phyloP scores from a whole-genome alignment of 1,140 invertebrate genomes.

The Brevipalpus yothersi region DNA sequence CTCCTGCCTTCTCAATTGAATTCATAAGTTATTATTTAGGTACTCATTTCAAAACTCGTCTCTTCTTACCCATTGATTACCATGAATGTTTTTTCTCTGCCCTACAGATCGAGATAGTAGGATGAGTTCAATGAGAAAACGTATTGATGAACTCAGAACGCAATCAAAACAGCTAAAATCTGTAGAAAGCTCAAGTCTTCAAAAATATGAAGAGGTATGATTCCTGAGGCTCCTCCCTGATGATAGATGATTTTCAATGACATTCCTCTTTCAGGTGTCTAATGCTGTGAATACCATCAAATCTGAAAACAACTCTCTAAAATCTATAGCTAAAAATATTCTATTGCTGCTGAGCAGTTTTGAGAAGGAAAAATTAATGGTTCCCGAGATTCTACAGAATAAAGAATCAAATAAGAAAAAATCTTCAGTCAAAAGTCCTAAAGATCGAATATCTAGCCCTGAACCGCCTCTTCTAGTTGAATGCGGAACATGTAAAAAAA shows the following conservation, averaged over 20 bases:
- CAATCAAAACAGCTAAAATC: slow-evolving; percentile 42
- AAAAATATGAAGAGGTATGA: slow-evolving; percentile 44
- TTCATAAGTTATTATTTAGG: slow-evolving; percentile 84
- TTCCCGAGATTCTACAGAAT: background rate
- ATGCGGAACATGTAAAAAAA: slow-evolving; percentile 11
- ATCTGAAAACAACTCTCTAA: background rate
- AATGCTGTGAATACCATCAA: background rate
- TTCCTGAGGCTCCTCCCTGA: too few relatives aligned
- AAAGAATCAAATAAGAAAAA: slow-evolving; percentile 5
- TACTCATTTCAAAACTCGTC: background rate
- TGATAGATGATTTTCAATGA: background rate
- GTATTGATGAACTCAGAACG: slow-evolving; percentile 42
- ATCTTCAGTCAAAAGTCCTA: background rate
- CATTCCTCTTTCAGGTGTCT: background rate
- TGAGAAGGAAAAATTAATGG: background rate
- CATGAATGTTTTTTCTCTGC: background rate
- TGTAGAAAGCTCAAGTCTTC: slow-evolving; percentile 41
- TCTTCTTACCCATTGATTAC: too few relatives aligned
- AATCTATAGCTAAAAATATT: background rate
- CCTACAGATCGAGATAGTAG: slow-evolving; percentile 21
- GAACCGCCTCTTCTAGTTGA: slow-evolving; percentile 1
- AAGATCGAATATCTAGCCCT: background rate
- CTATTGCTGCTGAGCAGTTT: background rate
- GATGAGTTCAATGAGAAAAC: slow-evolving; percentile 40
- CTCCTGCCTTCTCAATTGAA: slow-evolving; percentile 69